Evolutionary conservation across 1,140 invertebrate species (phyloP).

Genomic region (Ceratosolen solmsi): DNA sequence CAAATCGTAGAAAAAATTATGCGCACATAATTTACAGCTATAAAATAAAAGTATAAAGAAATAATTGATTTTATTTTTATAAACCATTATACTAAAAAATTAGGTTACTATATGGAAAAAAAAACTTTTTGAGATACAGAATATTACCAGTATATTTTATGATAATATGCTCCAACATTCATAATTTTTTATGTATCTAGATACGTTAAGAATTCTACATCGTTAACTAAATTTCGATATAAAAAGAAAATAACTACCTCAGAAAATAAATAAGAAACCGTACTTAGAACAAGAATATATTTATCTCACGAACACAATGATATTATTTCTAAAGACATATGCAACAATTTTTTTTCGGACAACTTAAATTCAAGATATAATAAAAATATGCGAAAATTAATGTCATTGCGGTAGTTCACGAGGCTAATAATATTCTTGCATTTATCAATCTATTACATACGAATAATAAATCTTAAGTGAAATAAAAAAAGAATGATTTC

Average conservation of each 20-base stretch:
- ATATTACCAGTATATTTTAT: slow-evolving; percentile 33
- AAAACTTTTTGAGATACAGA: slow-evolving; percentile 17
- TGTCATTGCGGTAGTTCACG: neutral
- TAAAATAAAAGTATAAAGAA: slow-evolving; percentile 20
- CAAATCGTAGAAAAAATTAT: neutral
- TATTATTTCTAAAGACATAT: neutral
- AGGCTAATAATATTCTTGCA: neutral
- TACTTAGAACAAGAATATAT: slow-evolving; percentile 5
- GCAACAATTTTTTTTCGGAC: neutral
- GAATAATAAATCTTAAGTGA: neutral
- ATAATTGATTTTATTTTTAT: neutral
- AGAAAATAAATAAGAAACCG: neutral
- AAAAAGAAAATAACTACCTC: neutral
- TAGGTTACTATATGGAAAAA: slow-evolving; percentile 10
- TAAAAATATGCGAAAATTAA: neutral
- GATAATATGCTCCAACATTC: slow-evolving; percentile 27
- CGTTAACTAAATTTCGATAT: slow-evolving; percentile 7
- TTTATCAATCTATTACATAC: neutral
- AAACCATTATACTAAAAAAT: neutral
- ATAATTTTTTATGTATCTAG: slow-evolving; percentile 46
- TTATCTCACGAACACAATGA: neutral
- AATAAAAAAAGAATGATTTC: neutral
- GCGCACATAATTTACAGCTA: neutral
- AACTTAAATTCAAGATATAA: neutral
- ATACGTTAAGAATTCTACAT: slow-evolving; percentile 8